phyloP scores from a whole-genome alignment of 53 echinoderm and acorn worm species.

The Holothuria leucospilota region DNA sequence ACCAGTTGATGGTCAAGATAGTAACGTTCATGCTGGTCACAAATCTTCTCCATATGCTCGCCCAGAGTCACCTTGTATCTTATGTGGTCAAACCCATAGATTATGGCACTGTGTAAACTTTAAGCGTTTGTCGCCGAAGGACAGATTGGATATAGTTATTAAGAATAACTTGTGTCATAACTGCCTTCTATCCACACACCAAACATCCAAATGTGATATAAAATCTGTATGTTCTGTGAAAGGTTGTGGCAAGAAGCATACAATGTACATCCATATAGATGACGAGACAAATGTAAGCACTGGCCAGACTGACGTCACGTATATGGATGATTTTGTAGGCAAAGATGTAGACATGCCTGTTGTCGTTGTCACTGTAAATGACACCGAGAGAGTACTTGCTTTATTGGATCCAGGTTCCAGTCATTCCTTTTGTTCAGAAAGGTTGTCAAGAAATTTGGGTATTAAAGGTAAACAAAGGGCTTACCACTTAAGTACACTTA shows the following conservation, averaged over 20 bases:
- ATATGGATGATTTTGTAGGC: background rate
- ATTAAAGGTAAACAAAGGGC: constrained; percentile 23
- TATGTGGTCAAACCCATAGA: background rate
- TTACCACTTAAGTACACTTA: constrained; percentile 39
- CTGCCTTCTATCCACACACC: constrained; percentile 23
- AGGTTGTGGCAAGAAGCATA: constrained; percentile 61
- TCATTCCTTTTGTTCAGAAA: constrained; percentile 48
- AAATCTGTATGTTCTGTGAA: constrained; percentile 31
- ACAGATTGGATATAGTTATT: constrained; percentile 39
- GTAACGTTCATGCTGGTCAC: too few relatives aligned
- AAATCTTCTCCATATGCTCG: too few relatives aligned
- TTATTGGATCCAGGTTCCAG: constrained; percentile 56
- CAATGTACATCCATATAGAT: constrained; percentile 1
- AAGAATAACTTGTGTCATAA: constrained; percentile 51
- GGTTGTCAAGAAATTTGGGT: constrained; percentile 25
- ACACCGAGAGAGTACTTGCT: constrained; percentile 35
- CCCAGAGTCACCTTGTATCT: too few relatives aligned
- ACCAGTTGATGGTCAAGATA: too few relatives aligned
- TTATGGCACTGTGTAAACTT: constrained; percentile 54
- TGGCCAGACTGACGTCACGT: constrained; percentile 29
- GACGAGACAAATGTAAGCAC: background rate
- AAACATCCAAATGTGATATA: constrained; percentile 28
- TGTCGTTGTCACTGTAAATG: constrained; percentile 45
- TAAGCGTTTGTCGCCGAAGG: constrained; percentile 41
- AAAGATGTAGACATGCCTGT: constrained; percentile 42